Base-by-base conservation (phyloP, 2,797 vertebrate species). In the Sebastes taczanowskii region DNA sequence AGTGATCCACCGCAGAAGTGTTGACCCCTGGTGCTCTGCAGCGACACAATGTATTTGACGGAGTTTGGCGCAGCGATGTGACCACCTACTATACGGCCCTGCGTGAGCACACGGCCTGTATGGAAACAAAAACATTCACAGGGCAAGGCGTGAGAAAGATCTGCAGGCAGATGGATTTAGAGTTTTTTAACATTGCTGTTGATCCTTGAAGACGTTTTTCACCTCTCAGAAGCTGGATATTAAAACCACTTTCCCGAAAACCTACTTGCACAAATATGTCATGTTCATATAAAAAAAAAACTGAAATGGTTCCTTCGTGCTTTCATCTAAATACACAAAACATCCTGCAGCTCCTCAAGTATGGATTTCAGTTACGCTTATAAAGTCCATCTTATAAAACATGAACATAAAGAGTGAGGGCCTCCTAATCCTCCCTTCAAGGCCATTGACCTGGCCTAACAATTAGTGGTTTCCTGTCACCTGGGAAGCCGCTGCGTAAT, bases 11-110 rank as follows among this genome's bases (percentile, higher is more conserved):
- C 94, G 1, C 95, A 96, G 89, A 95, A 95, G 85, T 95, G 95
- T 38, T 92, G 90, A 3, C 94, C 92, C 32, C 85, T 85, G 52
- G 85, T 87, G 84, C 86, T 96, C 93, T 96, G 96, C 79, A 97
- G 87, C 1, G 96, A 96, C 72, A 96, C 96, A 0, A 95, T 94
- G 89, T 97, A 96, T 71, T 80, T 94, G 83, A 96, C 88, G 60
- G 95, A 94, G 82, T 95, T 92, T 20, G 95, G 95, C 1, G 85
- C 85, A 3, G 95, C 91, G 0, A 86, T 71, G 34, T 94, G 90
- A n/a, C 96, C 96, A 2, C 96, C 96, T 0, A 96, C 88, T 55
- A 96, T 96, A 6, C 94, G 95, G 4, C 76, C 83, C 80, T 91
- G 89, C 64, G 67, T 83, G 34, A 86, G 77, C 23, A 83, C 77